A percentile compares a stretch with the other conserved stretches of the same genome.
phyloP scores from a whole-genome alignment of 2,113 vertebrate species.

The Siphamia tubifer region DNA sequence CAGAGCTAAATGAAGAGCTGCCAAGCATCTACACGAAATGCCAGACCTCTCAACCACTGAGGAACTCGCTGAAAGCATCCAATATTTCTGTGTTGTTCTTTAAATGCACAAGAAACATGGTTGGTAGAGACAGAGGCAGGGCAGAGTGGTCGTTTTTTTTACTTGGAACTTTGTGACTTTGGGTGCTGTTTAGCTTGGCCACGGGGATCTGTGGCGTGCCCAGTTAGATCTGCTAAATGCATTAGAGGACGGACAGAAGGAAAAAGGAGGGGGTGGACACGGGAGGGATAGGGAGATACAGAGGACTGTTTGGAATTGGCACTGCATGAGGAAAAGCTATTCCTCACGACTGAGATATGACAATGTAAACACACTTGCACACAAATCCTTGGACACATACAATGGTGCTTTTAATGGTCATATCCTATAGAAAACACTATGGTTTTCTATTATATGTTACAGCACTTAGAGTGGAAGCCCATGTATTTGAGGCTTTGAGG shows the following conservation, averaged over 20 bases:
- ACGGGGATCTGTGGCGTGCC: conserved; percentile 50
- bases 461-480: conserved; percentile 46
- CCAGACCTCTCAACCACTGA: conserved; percentile 31
- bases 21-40: conserved; percentile 8
- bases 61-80: conserved; percentile 5
- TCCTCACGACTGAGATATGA: conserved; percentile 22
- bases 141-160: conserved; percentile 31
- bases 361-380: conserved; percentile 31
- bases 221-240: conserved; percentile 67
- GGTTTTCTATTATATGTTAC: conserved; percentile 54
- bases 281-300: conserved; percentile 35
- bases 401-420: conserved; percentile 26
- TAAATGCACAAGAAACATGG: conserved; percentile 50
- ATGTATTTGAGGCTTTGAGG: conserved; percentile 71
- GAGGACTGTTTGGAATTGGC: conserved; percentile 31
- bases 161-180: conserved; percentile 52
- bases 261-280: conserved; percentile 29
- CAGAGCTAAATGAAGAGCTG: conserved; percentile 4
- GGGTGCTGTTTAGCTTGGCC: conserved; percentile 74
- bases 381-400: conserved; percentile 5
- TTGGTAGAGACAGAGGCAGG: conserved; percentile 25
- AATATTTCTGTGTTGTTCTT: conserved; percentile 22
- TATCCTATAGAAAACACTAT: conserved; percentile 55
- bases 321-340: conserved; percentile 30
- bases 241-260: conserved; percentile 56